Conservation (phyloP, 2,888 invertebrate genomes). For the Theristus sp. region DNA sequence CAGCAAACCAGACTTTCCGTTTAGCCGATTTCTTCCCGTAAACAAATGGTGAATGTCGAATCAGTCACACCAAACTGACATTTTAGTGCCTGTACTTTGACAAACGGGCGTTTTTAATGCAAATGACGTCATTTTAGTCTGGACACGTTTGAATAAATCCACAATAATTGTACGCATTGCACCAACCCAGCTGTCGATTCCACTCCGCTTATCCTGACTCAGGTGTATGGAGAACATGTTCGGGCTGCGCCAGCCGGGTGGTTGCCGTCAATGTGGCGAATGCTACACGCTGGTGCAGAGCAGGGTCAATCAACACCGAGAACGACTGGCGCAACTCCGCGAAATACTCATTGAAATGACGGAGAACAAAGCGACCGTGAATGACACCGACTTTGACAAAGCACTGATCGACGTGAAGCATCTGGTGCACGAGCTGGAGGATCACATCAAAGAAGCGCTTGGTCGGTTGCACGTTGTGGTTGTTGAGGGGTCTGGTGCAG, state of each 20-base stretch:
- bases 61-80: no score
- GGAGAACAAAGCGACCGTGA: conserved; percentile 57
- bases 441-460: conserved; percentile 45
- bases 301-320: conserved; percentile 52
- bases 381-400: conserved; percentile 70
- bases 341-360: conserved; percentile 64
- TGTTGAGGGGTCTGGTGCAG: no score
- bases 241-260: conserved; percentile 45
- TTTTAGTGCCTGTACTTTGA: no score
- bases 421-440: conserved; percentile 52
- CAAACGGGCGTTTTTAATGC: no score
- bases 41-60: no score
- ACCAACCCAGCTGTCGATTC: no score
- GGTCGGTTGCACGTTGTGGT: conserved; percentile 8
- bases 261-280: conserved; percentile 55
- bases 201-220: no score
- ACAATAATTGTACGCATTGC: no score
- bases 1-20: no score
- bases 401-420: conserved; percentile 56
- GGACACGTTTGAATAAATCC: no score
- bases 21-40: no score
- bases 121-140: no score
- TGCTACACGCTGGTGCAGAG: conserved; percentile 87
- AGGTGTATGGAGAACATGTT: conserved; percentile 71
- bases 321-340: conserved; percentile 52